phyloP scores from a whole-genome alignment of 2,888 invertebrate species.

The Heteromyza rotundicornis region DNA sequence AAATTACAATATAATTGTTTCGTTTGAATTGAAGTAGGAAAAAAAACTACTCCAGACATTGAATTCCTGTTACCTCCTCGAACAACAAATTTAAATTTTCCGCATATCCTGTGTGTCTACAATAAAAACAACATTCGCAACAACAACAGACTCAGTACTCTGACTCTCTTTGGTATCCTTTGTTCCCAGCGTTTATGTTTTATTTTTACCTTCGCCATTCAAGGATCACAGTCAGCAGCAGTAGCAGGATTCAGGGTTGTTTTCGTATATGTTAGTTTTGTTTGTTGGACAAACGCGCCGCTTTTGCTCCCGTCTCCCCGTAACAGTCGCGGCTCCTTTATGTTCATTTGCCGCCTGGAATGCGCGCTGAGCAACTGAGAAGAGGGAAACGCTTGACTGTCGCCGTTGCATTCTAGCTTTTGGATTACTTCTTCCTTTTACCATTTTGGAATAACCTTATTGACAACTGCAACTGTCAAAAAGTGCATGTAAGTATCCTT shows the following conservation, averaged over 20 bases:
- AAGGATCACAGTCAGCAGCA: constrained; percentile 35
- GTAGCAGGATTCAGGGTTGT: constrained; percentile 17
- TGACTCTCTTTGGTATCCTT: constrained; percentile 21
- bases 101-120: constrained; percentile 32
- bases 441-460: constrained; percentile 11
- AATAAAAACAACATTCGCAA: constrained; percentile 18
- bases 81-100: constrained; percentile 22
- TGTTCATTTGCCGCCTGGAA: constrained; percentile 54
- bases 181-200: constrained; percentile 44
- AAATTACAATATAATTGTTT: background rate
- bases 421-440: constrained; percentile 8
- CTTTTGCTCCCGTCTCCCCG: background rate
- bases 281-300: background rate
- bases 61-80: background rate
- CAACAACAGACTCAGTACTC: constrained; percentile 10
- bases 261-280: background rate
- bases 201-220: constrained; percentile 38
- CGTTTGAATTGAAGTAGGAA: background rate
- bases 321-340: constrained; percentile 30
- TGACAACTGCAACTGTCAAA: constrained; percentile 34
- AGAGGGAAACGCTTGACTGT: constrained; percentile 48
- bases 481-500: constrained; percentile 55
- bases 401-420: constrained; percentile 17
- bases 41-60: background rate
- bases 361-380: constrained; percentile 32